Conservation (phyloP, 2,113 vertebrate genomes). For the Brevimyrus niger region DNA sequence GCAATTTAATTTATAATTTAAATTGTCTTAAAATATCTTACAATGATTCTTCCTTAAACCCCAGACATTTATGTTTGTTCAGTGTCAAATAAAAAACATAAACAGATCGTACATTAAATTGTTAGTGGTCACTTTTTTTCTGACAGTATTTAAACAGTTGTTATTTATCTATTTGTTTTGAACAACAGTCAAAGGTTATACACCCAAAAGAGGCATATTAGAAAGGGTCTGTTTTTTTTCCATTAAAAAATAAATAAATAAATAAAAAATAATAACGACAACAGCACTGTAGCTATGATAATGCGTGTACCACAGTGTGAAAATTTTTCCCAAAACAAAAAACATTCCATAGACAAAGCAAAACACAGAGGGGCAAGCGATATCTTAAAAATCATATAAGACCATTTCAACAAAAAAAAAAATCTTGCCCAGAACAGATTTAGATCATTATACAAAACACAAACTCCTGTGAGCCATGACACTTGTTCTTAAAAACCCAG, state of each 20-base stretch:
- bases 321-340: background rate
- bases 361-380: conserved; percentile 1
- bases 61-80: conserved; percentile 3
- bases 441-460: conserved; percentile 66
- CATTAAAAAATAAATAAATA: background rate
- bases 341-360: background rate
- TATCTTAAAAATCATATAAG: conserved; percentile 15
- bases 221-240: background rate
- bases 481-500: conserved; percentile 57
- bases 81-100: conserved; percentile 3
- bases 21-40: conserved; percentile 13
- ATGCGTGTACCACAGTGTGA: conserved; percentile 19
- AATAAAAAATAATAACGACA: background rate
- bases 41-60: background rate
- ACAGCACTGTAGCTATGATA: conserved; percentile 17
- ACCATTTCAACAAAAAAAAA: conserved; percentile 36
- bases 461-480: conserved; percentile 63
- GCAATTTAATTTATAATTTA: conserved; percentile 5
- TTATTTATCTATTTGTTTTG: background rate
- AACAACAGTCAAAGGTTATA: conserved; percentile 8
- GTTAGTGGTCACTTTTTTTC: conserved; percentile 12
- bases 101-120: conserved; percentile 4
- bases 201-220: conserved; percentile 13
- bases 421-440: conserved; percentile 60
- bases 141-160: background rate